A percentile compares a stretch with the other conserved stretches of the same genome.
phyloP scores from a whole-genome alignment of 2,888 invertebrate species.

The Julus scandinavius region DNA sequence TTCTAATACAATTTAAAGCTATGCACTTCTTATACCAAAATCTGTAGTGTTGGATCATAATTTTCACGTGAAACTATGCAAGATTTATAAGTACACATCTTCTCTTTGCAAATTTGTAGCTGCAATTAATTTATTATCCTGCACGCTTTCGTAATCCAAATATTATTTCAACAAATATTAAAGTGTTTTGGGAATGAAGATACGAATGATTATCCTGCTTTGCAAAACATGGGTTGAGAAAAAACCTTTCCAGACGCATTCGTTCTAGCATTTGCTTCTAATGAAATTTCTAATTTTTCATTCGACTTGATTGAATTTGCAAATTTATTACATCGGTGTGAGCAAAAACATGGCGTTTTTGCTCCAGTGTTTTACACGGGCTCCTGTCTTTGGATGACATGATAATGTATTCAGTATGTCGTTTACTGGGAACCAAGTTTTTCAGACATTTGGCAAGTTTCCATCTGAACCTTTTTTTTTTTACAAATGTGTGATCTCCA shows the following conservation, averaged over 20 bases:
- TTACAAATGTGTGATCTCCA: constrained; percentile 4
- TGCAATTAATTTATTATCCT: not conserved
- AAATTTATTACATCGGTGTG: constrained; percentile 33
- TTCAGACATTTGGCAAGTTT: constrained; percentile 16
- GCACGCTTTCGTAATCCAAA: not conserved
- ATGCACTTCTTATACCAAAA: too few relatives aligned
- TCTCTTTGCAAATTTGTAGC: not conserved
- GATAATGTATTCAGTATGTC: constrained; percentile 33
- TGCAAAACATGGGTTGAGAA: not conserved
- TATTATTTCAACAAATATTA: not conserved
- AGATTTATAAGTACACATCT: too few relatives aligned
- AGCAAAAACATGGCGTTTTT: constrained; percentile 10
- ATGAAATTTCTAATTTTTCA: constrained; percentile 2
- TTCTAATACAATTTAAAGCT: too few relatives aligned
- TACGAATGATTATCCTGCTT: not conserved
- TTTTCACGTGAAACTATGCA: too few relatives aligned
- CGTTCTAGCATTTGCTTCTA: not conserved
- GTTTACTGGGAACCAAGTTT: constrained; percentile 33
- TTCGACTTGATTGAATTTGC: constrained; percentile 26
- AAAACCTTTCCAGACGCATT: not conserved
- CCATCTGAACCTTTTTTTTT: not conserved
- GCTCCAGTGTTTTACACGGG: constrained; percentile 24
- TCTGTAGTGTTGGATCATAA: too few relatives aligned
- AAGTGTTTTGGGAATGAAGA: not conserved
- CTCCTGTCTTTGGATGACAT: constrained; percentile 20